Evolutionary conservation across 1,140 invertebrate species (phyloP).

Genomic region (Mactra quadrangularis): DNA sequence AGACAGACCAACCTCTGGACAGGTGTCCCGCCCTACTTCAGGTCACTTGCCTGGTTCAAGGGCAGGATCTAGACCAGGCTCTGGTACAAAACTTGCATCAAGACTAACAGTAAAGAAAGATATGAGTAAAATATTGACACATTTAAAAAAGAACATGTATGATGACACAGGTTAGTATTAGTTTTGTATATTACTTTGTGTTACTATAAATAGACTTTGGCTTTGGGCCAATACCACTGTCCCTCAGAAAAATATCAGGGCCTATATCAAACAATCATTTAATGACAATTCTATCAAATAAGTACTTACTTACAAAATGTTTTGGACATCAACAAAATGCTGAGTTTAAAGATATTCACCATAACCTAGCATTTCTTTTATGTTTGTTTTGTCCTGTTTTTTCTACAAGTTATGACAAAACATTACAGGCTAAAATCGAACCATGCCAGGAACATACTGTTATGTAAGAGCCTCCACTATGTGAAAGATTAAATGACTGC

Average conservation of each 20-base stretch:
- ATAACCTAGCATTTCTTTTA: too few relatives aligned
- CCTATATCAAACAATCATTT: neutral
- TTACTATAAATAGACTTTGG: neutral
- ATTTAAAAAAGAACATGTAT: conserved; percentile 79
- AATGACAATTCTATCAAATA: neutral
- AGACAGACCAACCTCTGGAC: conserved; percentile 44
- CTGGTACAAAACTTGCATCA: conserved; percentile 23
- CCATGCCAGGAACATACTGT: too few relatives aligned
- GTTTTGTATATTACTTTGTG: too few relatives aligned
- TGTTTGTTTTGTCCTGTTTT: too few relatives aligned
- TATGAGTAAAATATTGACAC: conserved; percentile 67
- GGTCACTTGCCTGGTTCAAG: neutral
- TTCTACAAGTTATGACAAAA: too few relatives aligned
- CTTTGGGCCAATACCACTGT: too few relatives aligned
- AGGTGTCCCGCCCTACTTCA: conserved; percentile 27
- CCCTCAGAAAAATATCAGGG: neutral
- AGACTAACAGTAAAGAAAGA: conserved; percentile 62
- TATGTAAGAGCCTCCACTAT: too few relatives aligned
- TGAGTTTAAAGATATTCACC: neutral
- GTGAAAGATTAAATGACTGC: too few relatives aligned
- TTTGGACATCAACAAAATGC: neutral
- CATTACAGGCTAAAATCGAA: too few relatives aligned
- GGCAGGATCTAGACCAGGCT: conserved; percentile 17
- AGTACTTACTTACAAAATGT: neutral
- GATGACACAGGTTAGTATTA: conserved; percentile 75